These are phyloP conservation scores for Alcis repandata DNA, from an alignment of 2,888 invertebrate species.

Conservation along the genomic window DNA sequence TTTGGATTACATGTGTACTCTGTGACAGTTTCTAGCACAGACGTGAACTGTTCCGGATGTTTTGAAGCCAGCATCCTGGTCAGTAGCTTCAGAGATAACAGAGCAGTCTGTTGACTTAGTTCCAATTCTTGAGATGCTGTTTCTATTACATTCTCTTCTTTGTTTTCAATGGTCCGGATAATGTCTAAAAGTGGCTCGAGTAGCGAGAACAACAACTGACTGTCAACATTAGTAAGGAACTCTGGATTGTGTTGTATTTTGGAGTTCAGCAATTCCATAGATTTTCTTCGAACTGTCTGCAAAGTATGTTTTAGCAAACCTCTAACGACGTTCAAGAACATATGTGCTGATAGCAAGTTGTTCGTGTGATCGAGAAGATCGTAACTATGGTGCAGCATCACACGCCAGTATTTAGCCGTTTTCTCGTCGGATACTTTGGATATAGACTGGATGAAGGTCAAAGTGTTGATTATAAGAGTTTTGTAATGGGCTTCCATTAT, in stretches of 20 bases:
- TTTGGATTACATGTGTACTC: constrained; percentile 84
- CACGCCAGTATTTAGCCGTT: constrained; percentile 93
- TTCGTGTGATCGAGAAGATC: constrained; percentile 94
- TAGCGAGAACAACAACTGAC: constrained; percentile 84
- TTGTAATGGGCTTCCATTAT: constrained; percentile 89
- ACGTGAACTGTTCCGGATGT: constrained; percentile 90
- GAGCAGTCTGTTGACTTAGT: constrained; percentile 92
- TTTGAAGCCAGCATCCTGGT: constrained; percentile 90
- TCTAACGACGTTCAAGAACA: constrained; percentile 93
- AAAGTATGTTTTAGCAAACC: constrained; percentile 91
- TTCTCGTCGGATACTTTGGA: constrained; percentile 88
- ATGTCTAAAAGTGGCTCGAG: constrained; percentile 88
- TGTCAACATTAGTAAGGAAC: constrained; percentile 85
- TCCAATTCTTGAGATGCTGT: constrained; percentile 86
- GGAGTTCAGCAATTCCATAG: constrained; percentile 94
- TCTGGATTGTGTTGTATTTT: constrained; percentile 91
- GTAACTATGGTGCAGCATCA: constrained; percentile 91
- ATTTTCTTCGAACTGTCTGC: constrained; percentile 91
- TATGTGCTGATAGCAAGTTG: constrained; percentile 91
- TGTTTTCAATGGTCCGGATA: constrained; percentile 82
- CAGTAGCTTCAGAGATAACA: constrained; percentile 94
- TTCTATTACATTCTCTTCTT: constrained; percentile 64
- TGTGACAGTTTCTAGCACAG: constrained; percentile 89
- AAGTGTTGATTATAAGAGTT: constrained; percentile 88
- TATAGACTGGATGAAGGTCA: constrained; percentile 89